Evolutionary conservation across 1,140 invertebrate species (phyloP).

Genomic region (Drosophila santomea): DNA sequence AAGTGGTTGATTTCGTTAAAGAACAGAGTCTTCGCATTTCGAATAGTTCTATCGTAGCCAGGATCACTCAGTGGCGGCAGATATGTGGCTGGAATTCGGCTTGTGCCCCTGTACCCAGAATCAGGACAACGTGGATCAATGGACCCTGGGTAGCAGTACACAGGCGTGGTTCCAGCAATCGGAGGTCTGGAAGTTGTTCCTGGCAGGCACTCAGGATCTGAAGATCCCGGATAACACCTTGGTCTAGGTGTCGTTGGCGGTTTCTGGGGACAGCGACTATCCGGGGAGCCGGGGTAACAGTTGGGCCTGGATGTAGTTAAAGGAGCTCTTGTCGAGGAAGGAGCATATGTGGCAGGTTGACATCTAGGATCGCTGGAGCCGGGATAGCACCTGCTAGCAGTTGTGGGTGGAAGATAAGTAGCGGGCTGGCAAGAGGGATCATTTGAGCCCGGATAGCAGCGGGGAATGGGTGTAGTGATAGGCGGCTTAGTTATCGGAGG

Average conservation of each 20-base stretch:
- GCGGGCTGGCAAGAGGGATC: constrained; percentile 79
- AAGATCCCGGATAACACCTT: constrained; percentile 80
- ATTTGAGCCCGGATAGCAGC: constrained; percentile 78
- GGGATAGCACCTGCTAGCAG: constrained; percentile 20
- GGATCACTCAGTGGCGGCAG: constrained; percentile 85
- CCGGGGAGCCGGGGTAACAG: constrained; percentile 35
- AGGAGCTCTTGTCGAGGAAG: constrained; percentile 6
- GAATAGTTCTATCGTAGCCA: constrained; percentile 63
- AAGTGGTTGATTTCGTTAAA: constrained; percentile 73
- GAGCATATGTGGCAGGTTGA: constrained; percentile 29
- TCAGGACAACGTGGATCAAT: constrained; percentile 87
- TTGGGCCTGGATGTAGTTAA: constrained; percentile 6
- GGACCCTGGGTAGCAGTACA: constrained; percentile 87
- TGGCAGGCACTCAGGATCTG: constrained; percentile 67
- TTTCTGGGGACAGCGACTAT: constrained; percentile 52
- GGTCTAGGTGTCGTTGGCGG: constrained; percentile 23
- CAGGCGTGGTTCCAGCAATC: constrained; percentile 82
- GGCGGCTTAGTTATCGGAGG: constrained; percentile 55
- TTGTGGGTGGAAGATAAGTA: constrained; percentile 32
- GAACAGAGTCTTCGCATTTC: constrained; percentile 59
- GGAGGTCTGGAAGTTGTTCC: constrained; percentile 63
- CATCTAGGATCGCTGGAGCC: constrained; percentile 76
- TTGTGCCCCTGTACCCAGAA: constrained; percentile 85
- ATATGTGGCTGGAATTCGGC: constrained; percentile 86
- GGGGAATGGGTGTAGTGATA: constrained; percentile 26